A percentile compares a stretch with the other conserved stretches of the same genome.
Conservation (phyloP, 2,797 vertebrate species). For the Alectoris magna region DNA sequence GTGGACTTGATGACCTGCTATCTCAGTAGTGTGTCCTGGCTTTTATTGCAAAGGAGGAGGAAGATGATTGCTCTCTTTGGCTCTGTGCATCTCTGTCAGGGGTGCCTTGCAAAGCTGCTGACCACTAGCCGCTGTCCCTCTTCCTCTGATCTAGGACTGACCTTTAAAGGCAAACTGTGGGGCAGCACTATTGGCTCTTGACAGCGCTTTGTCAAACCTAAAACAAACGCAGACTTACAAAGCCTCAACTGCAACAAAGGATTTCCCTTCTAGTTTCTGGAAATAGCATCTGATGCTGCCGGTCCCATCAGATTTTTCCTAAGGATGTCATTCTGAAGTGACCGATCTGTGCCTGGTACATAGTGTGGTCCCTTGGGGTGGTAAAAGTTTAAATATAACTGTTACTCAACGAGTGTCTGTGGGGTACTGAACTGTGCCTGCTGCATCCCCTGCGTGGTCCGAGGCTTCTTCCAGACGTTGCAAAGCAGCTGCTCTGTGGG, state of each 20-base stretch:
- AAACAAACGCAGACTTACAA: neutral
- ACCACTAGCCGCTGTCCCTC: neutral
- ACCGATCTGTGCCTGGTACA: slow-evolving; percentile 45
- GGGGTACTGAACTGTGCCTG: neutral
- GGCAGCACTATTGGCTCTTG: neutral
- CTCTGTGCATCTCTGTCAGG: neutral
- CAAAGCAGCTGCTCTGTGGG: slow-evolving; percentile 39
- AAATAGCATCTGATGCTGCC: slow-evolving; percentile 44
- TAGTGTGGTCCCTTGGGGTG: slow-evolving; percentile 17
- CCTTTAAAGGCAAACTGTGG: neutral
- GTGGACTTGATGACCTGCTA: neutral
- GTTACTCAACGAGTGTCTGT: slow-evolving; percentile 32
- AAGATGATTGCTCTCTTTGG: neutral
- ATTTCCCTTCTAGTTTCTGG: slow-evolving; percentile 58
- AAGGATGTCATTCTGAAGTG: slow-evolving; percentile 57
- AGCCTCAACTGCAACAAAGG: neutral
- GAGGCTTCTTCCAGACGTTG: slow-evolving; percentile 57
- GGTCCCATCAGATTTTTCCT: slow-evolving; percentile 14
- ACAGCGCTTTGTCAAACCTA: neutral
- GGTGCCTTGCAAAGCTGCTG: neutral
- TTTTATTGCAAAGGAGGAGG: neutral
- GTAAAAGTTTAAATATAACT: slow-evolving; percentile 28
- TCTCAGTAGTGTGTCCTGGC: neutral
- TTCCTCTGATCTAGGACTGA: neutral
- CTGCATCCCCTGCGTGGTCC: slow-evolving; percentile 35